Evolutionary conservation across 2,888 invertebrate species (phyloP).

Genomic region (Scaptomyza tumidula): DNA sequence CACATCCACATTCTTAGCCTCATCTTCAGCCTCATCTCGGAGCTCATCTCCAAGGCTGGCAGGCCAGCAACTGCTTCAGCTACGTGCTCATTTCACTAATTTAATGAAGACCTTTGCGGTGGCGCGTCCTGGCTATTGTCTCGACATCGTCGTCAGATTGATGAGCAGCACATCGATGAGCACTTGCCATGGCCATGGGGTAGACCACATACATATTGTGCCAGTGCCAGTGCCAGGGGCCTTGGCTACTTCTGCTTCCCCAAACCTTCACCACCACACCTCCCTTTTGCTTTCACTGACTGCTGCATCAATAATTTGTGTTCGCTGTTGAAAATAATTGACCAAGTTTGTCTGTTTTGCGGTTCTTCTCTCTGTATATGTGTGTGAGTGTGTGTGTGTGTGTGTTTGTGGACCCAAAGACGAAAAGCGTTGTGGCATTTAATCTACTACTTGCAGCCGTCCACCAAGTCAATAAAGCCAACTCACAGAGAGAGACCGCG

Average conservation of each 20-base stretch:
- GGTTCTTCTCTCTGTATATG: conserved; percentile 39
- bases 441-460: conserved; percentile 73
- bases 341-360: conserved; percentile 80
- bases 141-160: conserved; percentile 67
- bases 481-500: conserved; percentile 13
- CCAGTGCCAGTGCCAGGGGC: background rate
- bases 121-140: conserved; percentile 69
- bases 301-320: conserved; percentile 80
- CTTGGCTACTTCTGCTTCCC: conserved; percentile 1
- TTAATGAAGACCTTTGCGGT: conserved; percentile 81
- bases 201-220: conserved; percentile 49
- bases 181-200: conserved; percentile 52
- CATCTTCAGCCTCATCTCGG: conserved; percentile 10
- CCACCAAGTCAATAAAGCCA: conserved; percentile 16
- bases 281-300: conserved; percentile 45
- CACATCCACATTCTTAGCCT: conserved; percentile 20
- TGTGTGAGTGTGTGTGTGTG: background rate
- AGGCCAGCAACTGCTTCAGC: conserved; percentile 2
- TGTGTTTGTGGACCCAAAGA: conserved; percentile 32
- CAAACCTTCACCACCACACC: conserved; percentile 2
- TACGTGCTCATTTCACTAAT: conserved; percentile 79
- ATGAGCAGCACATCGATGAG: conserved; percentile 49
- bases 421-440: conserved; percentile 69
- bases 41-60: conserved; percentile 13
- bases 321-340: conserved; percentile 80